Conservation (phyloP, 37 sponge, comb jelly and placozoan species). For the Dysidea cf. avara region DNA sequence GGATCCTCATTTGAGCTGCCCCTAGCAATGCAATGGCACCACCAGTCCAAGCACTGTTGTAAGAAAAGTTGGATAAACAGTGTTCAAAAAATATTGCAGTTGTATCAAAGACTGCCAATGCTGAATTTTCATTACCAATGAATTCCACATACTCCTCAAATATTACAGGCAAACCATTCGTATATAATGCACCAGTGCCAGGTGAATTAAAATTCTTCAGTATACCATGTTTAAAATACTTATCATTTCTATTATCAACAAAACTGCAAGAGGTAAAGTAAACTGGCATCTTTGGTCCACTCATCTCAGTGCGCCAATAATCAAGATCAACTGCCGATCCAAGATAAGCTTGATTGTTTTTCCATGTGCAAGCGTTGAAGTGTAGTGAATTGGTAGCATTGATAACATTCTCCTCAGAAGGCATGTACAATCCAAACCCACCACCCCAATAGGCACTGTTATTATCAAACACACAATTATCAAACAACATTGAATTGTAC, state of each 20-base stretch:
- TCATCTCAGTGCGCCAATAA: neutral
- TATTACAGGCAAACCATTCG: constrained; percentile 23
- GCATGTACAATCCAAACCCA: constrained; percentile 25
- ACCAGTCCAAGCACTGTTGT: constrained; percentile 20
- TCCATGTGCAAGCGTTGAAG: constrained; percentile 30
- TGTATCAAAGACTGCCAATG: constrained; percentile 5
- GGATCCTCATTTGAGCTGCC: neutral
- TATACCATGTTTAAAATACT: too few relatives aligned
- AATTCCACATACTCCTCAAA: neutral
- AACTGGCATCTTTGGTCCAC: neutral
- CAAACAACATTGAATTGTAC: constrained; percentile 22
- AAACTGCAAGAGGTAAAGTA: constrained; percentile 28
- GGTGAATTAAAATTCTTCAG: neutral
- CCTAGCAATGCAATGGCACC: constrained; percentile 24
- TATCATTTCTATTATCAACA: neutral
- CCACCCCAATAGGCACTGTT: constrained; percentile 58
- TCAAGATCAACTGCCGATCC: constrained; percentile 46
- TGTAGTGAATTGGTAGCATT: constrained; percentile 16
- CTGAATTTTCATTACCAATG: neutral
- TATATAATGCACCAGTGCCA: constrained; percentile 41
- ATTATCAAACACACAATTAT: constrained; percentile 26
- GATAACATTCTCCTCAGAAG: constrained; percentile 1
- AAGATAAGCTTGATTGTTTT: constrained; percentile 26
- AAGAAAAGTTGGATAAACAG: neutral
- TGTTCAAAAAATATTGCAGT: neutral